Base-by-base conservation (phyloP, 2,888 invertebrate genomes). In the Heliconius ismenius region DNA sequence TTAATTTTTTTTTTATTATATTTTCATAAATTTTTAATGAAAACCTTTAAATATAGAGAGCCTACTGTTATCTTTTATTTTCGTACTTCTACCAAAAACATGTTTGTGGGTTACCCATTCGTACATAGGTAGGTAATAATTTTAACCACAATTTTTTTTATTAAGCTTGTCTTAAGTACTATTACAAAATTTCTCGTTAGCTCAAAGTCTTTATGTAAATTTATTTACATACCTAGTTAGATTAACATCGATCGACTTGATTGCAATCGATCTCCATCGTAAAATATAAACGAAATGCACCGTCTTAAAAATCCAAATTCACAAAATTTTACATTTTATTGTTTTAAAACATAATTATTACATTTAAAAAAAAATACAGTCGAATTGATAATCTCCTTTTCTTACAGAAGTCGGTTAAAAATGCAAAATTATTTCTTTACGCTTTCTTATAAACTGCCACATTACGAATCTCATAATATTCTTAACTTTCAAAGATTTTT, bases 401-500 rank as follows among this genome's bases (percentile, higher is more conserved):
- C n/a, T n/a, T n/a, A n/a, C n/a, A n/a, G n/a, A n/a, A n/a, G n/a
- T n/a, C n/a, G n/a, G n/a, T n/a, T n/a, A n/a, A n/a, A n/a, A n/a
- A n/a, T n/a, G n/a, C 62, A 18, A 39, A 60, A 73, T 73, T 39
- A 43, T 73, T 62, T 26, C 39, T 26, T 62, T 24, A 62, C 62
- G 26, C 60, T 26, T 24, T 39, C 62, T 62, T 62, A 73, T 36
- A 60, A 60, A 54, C 49, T 28, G 18, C 26, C 11, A 73, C 49
- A 73, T 67, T 32, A 74, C 24, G 54, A 65, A n/a, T 7, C 64
- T 70, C 65, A 62, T 74, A 74, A 78, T 54, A 76, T 73, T 69
- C 62, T 70, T 76, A 74, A 74, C n/a, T 76, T 78, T 78, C 54
- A 49, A 74, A 76, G 65, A 73, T 74, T 58, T 63, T 70, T 76